Conservation (phyloP, 2,113 vertebrate genomes). For the Globicephala melas region DNA sequence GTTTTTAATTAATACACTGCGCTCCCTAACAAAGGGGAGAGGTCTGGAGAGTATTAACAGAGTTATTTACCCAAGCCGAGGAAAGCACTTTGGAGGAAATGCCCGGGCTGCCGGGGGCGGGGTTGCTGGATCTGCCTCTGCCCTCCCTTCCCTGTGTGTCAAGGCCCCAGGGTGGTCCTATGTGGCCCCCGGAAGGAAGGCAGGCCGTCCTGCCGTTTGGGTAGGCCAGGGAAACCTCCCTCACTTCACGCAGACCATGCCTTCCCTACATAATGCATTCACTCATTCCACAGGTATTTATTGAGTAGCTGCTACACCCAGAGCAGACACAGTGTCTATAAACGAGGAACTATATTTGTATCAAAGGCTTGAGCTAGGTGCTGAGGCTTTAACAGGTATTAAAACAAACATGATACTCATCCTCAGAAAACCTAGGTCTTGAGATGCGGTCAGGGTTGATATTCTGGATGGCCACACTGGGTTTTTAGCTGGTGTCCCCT, state of each 20-base stretch:
- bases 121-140: neutral
- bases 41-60: conserved; percentile 34
- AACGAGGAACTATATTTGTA: neutral
- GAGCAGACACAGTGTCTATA: neutral
- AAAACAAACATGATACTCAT: neutral
- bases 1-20: conserved; percentile 72
- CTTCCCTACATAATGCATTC: neutral
- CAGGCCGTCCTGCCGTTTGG: neutral
- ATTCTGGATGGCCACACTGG: neutral
- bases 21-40: conserved; percentile 17
- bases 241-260: neutral
- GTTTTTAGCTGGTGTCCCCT: neutral
- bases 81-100: neutral
- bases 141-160: accelerated
- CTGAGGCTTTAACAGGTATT: neutral
- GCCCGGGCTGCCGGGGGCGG: neutral
- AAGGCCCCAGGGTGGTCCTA: neutral
- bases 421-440: neutral
- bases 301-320: neutral
- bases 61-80: neutral
- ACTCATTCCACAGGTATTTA: neutral
- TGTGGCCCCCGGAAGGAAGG: neutral
- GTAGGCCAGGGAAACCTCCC: neutral
- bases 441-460: neutral
- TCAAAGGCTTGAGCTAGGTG: neutral